A percentile compares a stretch with the other conserved stretches of the same genome.
These are phyloP conservation scores for Misgurnus anguillicaudatus DNA, from an alignment of 2,113 vertebrate genomes.

Conservation along the genomic window DNA sequence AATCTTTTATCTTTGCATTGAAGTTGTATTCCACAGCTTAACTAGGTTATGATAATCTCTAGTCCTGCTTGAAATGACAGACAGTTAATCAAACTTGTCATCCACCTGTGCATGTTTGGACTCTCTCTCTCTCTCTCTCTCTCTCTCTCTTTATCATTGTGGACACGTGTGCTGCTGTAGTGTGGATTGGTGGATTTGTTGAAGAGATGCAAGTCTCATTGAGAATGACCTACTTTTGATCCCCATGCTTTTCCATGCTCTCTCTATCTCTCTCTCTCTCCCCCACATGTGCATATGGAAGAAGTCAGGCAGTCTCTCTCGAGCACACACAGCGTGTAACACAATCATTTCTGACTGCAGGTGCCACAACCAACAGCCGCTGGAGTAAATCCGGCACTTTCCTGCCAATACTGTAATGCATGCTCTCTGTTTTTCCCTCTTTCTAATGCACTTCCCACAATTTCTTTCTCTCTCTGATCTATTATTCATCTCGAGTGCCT, in stretches of 20 bases:
- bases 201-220: conserved; percentile 59
- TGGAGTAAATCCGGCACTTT: conserved; percentile 45
- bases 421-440: neutral
- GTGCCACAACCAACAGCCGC: conserved; percentile 48
- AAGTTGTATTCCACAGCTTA: neutral
- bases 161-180: conserved; percentile 56
- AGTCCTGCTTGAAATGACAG: neutral
- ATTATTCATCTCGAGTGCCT: conserved; percentile 35
- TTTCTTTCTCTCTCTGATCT: neutral
- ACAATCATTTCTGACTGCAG: conserved; percentile 61
- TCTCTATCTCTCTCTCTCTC: conserved; percentile 5
- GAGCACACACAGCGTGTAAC: conserved; percentile 56
- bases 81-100: too few relatives aligned
- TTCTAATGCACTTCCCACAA: neutral
- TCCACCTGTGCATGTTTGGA: conserved; percentile 32
- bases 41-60: neutral
- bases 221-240: conserved; percentile 76
- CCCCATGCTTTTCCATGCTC: conserved; percentile 10
- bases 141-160: conserved; percentile 52
- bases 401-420: conserved; percentile 46
- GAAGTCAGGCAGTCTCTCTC: conserved; percentile 43
- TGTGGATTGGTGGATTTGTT: conserved; percentile 41
- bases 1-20: conserved; percentile 1
- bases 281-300: conserved; percentile 46
- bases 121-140: conserved; percentile 54